A percentile compares a stretch with the other conserved stretches of the same genome.
Evolutionary conservation across 2,888 invertebrate genomes (phyloP).

Genomic region (Oeneis ivallda): DNA sequence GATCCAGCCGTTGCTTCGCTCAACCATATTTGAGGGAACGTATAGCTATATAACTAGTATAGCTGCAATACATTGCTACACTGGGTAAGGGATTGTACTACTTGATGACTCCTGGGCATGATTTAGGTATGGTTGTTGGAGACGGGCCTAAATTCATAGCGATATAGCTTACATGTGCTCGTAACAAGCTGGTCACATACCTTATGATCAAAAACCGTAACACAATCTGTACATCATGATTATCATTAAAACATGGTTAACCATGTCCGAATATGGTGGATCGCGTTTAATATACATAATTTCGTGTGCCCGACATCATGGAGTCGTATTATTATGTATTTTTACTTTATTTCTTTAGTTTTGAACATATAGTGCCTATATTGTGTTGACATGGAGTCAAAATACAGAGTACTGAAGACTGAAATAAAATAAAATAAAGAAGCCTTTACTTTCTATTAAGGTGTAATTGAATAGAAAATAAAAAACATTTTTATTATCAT

Average conservation of each 20-base stretch:
- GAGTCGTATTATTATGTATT: slow-evolving; percentile 34
- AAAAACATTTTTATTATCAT: no score
- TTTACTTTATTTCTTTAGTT: slow-evolving; percentile 21
- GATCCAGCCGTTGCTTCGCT: no score
- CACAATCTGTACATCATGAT: slow-evolving; percentile 52
- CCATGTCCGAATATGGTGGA: slow-evolving; percentile 44
- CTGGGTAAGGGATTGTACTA: no score
- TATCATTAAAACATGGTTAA: slow-evolving; percentile 62
- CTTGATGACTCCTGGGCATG: no score
- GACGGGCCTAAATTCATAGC: no score
- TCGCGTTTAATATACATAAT: slow-evolving; percentile 66
- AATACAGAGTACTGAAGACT: slow-evolving; percentile 37
- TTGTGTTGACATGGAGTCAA: slow-evolving; percentile 28
- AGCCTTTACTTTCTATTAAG: no score
- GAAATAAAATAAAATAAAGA: no score
- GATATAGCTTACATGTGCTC: slow-evolving; percentile 11
- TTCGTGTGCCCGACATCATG: slow-evolving; percentile 45
- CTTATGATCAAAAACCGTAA: slow-evolving; percentile 47
- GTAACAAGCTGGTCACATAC: slow-evolving; percentile 18
- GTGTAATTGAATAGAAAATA: no score
- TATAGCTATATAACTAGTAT: no score
- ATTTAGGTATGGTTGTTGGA: no score
- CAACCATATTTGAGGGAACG: no score
- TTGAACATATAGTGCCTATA: slow-evolving; percentile 23
- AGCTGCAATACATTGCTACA: no score